A percentile compares a stretch with the other conserved stretches of the same genome.
These are phyloP conservation scores for Andricus grossulariae DNA, from an alignment of 1,140 invertebrate species.

Conservation along the genomic window DNA sequence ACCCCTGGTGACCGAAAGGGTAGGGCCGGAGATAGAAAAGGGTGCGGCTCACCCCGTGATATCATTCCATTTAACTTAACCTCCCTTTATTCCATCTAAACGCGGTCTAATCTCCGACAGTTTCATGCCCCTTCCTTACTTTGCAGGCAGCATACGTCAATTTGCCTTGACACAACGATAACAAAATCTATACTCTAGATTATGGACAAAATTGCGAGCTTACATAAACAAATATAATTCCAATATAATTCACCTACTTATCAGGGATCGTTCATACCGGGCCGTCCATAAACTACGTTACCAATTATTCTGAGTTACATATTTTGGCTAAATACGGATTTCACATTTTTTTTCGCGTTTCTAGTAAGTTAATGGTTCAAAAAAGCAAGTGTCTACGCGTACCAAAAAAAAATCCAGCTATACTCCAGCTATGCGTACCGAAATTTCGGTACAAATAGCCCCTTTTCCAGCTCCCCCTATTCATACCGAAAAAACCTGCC, in stretches of 20 bases:
- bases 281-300: too few relatives aligned
- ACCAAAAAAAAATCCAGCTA: too few relatives aligned
- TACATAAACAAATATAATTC: background rate
- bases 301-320: too few relatives aligned
- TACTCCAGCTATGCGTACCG: too few relatives aligned
- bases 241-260: background rate
- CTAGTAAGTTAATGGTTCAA: too few relatives aligned
- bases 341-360: too few relatives aligned
- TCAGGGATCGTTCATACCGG: too few relatives aligned
- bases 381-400: too few relatives aligned
- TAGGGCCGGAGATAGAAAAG: conserved; percentile 17
- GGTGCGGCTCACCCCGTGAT: conserved; percentile 24
- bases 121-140: background rate
- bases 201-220: background rate
- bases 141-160: background rate
- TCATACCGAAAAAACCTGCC: too few relatives aligned
- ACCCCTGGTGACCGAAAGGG: background rate
- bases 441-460: too few relatives aligned
- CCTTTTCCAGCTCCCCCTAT: too few relatives aligned
- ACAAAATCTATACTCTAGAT: background rate
- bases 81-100: conserved; percentile 2
- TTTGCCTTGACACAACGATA: conserved; percentile 10
- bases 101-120: conserved; percentile 28
- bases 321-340: too few relatives aligned
- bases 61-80: conserved; percentile 21